Percentiles rank a stretch among this genome's conserved stretches.
Evolutionary conservation across 2,113 vertebrate genomes (phyloP).

Genomic region (Syrrhaptes paradoxus): DNA sequence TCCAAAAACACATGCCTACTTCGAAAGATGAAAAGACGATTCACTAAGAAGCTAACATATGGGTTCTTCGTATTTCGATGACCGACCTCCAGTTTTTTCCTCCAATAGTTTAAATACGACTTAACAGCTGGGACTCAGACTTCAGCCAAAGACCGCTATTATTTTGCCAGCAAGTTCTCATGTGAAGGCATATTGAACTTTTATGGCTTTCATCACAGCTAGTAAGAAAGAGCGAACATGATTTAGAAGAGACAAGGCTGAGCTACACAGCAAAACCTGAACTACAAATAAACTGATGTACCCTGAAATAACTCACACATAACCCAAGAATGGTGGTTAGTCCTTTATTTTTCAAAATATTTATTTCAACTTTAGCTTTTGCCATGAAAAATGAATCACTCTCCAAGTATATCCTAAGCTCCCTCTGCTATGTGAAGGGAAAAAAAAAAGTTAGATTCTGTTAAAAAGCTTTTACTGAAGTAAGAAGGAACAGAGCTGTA

Average conservation of each 20-base stretch:
- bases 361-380: not conserved
- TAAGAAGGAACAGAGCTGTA: not conserved
- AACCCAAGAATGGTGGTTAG: not conserved
- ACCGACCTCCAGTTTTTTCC: not conserved
- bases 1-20: not conserved
- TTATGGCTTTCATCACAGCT: not conserved
- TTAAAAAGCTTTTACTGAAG: not conserved
- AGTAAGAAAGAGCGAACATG: not conserved
- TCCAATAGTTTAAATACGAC: not conserved
- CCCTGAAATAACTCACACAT: not conserved
- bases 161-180: constrained; percentile 21
- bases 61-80: not conserved
- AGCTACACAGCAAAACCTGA: not conserved
- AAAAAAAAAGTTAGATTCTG: not conserved
- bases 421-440: not conserved
- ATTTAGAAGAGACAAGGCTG: not conserved
- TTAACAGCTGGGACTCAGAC: not conserved
- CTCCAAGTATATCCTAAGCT: not conserved
- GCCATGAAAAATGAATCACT: not conserved
- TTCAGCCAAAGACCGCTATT: not conserved
- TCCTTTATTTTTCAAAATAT: not conserved
- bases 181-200: not conserved
- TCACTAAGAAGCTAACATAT: not conserved
- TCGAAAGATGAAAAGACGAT: not conserved
- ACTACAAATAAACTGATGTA: not conserved